Evolutionary conservation across 2,797 vertebrate genomes (phyloP), one percentile per base, ranked within the genome.

Genomic region (Microhierax caerulescens): DNA sequence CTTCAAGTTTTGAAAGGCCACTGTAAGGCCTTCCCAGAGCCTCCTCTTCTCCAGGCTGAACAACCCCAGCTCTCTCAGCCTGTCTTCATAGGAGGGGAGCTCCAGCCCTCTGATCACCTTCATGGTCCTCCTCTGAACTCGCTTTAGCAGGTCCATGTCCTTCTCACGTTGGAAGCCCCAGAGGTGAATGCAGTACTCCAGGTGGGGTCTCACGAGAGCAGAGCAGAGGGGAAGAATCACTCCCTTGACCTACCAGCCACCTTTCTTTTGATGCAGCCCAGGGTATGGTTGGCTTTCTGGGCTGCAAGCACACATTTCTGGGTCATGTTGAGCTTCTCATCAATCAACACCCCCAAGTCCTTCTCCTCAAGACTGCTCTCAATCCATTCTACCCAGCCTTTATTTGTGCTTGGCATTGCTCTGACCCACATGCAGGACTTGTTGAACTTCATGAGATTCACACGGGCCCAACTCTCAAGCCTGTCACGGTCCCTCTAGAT

Each of bases 101-200:
- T 77, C 34, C 34, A 77, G 30, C 23, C 32, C 23, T 53, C 2
- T 2, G 27, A 83, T 24, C 23, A 67, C 23, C 53, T 56, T 41
- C n/a, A 32, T 27, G 41, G 22, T 39, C 39, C 32, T 27, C 10
- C 20, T 56, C 47, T 45, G 28, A 30, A 47, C 19, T 27, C 0
- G 0, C 28, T 59, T 45, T 20, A 53, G 5, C 11, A 82, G 45
- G 28, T 56, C n/a, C 41, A 45, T 12, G 13, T 23, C 32, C 23
- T 77, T 60, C 48, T 32, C 30, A 9, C 8, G 24, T 1, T 61
- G 48, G 36, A 21, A 8, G 27, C 1, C 39, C 54, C 65, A 54
- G 32, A 60, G 28, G 3, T 1, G 0, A 21, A 56, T 0, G 1
- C 30, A 41, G 36, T 30, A 45, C 24, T 61, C 30, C 53, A 30